These are phyloP conservation scores for Rhabditoides inermis DNA, from an alignment of 2,888 invertebrate genomes.

Conservation along the genomic window DNA sequence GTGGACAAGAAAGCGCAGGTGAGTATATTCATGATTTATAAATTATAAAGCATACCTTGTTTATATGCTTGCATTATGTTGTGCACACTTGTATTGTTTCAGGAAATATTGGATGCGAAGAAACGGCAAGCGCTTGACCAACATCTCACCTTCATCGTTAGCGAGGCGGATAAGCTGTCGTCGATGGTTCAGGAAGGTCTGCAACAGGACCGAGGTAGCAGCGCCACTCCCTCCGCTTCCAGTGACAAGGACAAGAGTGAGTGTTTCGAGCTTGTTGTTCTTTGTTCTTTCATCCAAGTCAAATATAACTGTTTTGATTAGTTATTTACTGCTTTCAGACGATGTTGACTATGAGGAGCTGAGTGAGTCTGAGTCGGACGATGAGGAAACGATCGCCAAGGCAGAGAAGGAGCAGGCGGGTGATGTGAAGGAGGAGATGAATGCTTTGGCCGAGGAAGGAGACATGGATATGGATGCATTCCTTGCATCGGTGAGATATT, in stretches of 20 bases:
- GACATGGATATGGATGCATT: conserved; percentile 79
- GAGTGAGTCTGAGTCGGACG: conserved; percentile 26
- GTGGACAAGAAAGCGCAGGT: conserved; percentile 39
- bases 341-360: too few relatives aligned
- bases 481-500: conserved; percentile 56
- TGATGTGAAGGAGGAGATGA: conserved; percentile 69
- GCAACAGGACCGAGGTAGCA: too few relatives aligned
- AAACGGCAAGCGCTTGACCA: conserved; percentile 87
- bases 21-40: conserved; percentile 9
- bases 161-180: conserved; percentile 86
- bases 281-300: background rate
- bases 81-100: background rate
- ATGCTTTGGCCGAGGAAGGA: conserved; percentile 77
- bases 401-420: conserved; percentile 53
- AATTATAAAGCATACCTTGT: conserved; percentile 1
- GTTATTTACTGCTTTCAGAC: too few relatives aligned
- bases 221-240: too few relatives aligned
- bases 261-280: too few relatives aligned
- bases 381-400: conserved; percentile 34
- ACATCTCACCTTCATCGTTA: conserved; percentile 92
- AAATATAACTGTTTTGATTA: too few relatives aligned
- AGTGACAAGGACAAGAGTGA: too few relatives aligned
- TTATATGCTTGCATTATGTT: conserved; percentile 3
- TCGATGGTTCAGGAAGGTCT: conserved; percentile 39
- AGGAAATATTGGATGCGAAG: conserved; percentile 80